Conservation (phyloP, 2,888 invertebrate species). For the Polydesmus complanatus region DNA sequence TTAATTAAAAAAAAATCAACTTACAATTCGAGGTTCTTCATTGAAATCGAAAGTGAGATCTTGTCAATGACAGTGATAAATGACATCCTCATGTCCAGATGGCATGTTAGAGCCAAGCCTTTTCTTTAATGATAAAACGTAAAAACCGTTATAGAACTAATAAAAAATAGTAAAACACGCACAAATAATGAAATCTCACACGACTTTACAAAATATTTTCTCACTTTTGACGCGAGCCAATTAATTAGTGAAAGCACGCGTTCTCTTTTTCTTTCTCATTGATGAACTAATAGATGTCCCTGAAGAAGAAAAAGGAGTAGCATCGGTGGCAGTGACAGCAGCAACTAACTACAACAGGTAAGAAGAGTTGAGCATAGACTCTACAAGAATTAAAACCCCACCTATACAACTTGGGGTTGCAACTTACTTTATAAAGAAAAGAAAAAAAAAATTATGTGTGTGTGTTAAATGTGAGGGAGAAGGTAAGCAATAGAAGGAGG, state of each 20-base stretch:
- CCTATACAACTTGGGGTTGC: neutral
- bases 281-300: neutral
- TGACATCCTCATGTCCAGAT: too few relatives aligned
- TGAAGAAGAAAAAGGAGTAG: neutral
- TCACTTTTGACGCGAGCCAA: neutral
- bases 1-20: too few relatives aligned
- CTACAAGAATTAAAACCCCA: neutral
- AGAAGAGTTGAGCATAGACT: neutral
- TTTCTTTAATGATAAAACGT: too few relatives aligned
- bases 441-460: too few relatives aligned
- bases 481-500: neutral
- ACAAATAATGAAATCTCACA: neutral
- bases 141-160: too few relatives aligned
- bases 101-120: too few relatives aligned
- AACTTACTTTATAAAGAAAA: neutral
- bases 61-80: too few relatives aligned
- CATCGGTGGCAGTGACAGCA: neutral
- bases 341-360: neutral
- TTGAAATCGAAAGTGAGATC: too few relatives aligned
- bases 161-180: too few relatives aligned
- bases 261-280: neutral
- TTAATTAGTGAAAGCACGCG: neutral
- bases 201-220: neutral
- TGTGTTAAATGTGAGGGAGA: neutral
- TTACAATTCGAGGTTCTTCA: too few relatives aligned